These are phyloP conservation scores for Thera obeliscata DNA, from an alignment of 2,888 invertebrate species.

Conservation along the genomic window DNA sequence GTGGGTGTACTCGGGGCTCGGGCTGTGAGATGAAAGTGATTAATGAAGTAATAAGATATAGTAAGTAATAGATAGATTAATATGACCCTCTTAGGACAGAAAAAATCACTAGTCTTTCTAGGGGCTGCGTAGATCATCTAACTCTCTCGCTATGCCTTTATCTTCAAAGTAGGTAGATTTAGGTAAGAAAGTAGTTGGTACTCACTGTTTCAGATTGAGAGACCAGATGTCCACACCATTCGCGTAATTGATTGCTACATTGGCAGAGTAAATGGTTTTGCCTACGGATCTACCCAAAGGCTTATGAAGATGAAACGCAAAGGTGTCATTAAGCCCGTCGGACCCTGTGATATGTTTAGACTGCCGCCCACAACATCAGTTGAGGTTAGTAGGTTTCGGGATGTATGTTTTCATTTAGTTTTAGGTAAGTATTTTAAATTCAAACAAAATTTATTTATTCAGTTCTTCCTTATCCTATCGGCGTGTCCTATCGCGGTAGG, in stretches of 20 bases:
- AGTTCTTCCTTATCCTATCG: no score
- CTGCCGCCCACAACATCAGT: slow-evolving; percentile 73
- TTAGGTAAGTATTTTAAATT: no score
- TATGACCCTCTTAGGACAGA: no score
- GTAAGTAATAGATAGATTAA: no score
- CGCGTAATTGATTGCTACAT: slow-evolving; percentile 77
- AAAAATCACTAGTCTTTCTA: no score
- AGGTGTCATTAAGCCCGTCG: slow-evolving; percentile 80
- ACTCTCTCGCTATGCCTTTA: no score
- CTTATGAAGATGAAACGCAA: slow-evolving; percentile 79
- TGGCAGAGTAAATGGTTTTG: slow-evolving; percentile 82
- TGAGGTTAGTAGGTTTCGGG: slow-evolving; percentile 53
- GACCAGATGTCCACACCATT: slow-evolving; percentile 66
- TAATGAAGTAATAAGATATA: no score
- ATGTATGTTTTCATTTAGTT: not conserved
- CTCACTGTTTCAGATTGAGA: slow-evolving; percentile 49
- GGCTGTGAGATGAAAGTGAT: no score
- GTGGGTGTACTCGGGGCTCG: no score
- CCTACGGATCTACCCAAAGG: slow-evolving; percentile 79
- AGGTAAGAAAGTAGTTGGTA: not conserved
- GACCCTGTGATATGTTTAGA: slow-evolving; percentile 80
- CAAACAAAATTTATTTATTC: no score
- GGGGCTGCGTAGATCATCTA: no score
- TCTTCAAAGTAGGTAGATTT: not conserved
- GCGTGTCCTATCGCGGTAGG: no score